Evolutionary conservation across 2,797 vertebrate genomes (phyloP).

Genomic region (Sebastes wilsoni): DNA sequence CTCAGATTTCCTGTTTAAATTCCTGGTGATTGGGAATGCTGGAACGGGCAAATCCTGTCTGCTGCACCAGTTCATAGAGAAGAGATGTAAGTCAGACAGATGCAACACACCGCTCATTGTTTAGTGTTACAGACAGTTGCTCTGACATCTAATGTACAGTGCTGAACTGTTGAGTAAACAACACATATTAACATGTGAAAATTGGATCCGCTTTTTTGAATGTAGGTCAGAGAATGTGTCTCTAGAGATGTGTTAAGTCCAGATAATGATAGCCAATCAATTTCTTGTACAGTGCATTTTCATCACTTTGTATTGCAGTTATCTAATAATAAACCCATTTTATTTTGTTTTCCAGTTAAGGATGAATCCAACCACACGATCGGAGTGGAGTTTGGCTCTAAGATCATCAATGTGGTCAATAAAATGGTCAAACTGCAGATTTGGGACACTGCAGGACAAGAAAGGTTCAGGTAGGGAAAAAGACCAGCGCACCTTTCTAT

Average conservation of each 20-base stretch:
- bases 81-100: conserved; percentile 87
- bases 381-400: conserved; percentile 95
- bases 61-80: conserved; percentile 95
- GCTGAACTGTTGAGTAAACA: background rate
- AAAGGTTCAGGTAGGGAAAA: conserved; percentile 88
- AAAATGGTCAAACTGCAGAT: conserved; percentile 95
- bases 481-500: background rate
- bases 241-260: background rate
- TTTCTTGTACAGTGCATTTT: background rate
- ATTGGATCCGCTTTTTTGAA: background rate
- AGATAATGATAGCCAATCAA: background rate
- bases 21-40: conserved; percentile 94
- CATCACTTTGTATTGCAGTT: background rate
- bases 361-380: conserved; percentile 97
- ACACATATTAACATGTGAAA: background rate
- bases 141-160: background rate
- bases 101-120: background rate
- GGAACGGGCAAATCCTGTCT: conserved; percentile 96
- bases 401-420: conserved; percentile 92
- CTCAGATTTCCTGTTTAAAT: conserved; percentile 96
- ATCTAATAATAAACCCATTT: background rate
- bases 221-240: background rate
- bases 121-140: background rate
- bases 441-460: conserved; percentile 95
- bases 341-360: conserved; percentile 83